Percentiles rank a stretch among this genome's conserved stretches.
These are phyloP conservation scores for Steinernema carpocapsae DNA, from an alignment of 2,888 invertebrate genomes.

Conservation along the genomic window DNA sequence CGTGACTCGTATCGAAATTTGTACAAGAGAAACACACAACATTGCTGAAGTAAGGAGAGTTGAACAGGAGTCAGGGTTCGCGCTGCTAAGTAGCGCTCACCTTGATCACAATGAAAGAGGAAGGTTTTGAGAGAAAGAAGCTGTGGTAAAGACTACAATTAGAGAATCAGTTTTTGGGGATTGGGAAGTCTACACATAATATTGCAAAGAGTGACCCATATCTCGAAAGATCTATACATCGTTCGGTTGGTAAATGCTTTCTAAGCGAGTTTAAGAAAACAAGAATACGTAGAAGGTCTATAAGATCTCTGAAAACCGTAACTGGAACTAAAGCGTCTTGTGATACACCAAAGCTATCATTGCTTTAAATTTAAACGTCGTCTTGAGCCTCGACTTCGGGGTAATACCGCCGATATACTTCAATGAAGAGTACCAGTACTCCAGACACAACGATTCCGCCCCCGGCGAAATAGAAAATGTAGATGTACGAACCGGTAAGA, in stretches of 20 bases:
- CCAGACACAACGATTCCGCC: conserved; percentile 43
- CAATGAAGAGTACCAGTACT: conserved; percentile 37
- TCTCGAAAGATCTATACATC: too few relatives aligned
- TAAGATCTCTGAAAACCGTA: conserved; percentile 9
- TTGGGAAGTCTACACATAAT: background rate
- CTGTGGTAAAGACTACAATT: background rate
- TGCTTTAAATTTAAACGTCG: background rate
- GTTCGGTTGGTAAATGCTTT: too few relatives aligned
- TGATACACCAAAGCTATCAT: background rate
- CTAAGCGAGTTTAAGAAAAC: background rate
- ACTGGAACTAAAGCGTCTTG: conserved; percentile 1
- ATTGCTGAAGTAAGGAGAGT: background rate
- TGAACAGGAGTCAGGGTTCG: too few relatives aligned
- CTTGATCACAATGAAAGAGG: too few relatives aligned
- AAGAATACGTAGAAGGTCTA: conserved; percentile 12
- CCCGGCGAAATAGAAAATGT: conserved; percentile 45
- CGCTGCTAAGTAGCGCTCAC: too few relatives aligned
- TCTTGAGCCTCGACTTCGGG: conserved; percentile 9
- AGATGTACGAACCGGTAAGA: conserved; percentile 43
- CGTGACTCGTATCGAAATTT: too few relatives aligned
- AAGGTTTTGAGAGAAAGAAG: too few relatives aligned
- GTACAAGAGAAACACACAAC: background rate
- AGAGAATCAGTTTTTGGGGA: background rate
- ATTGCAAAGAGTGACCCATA: too few relatives aligned
- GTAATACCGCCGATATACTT: conserved; percentile 10